These are phyloP conservation scores for Drosophila setosimentum DNA, from an alignment of 2,888 invertebrate species.

Conservation along the genomic window DNA sequence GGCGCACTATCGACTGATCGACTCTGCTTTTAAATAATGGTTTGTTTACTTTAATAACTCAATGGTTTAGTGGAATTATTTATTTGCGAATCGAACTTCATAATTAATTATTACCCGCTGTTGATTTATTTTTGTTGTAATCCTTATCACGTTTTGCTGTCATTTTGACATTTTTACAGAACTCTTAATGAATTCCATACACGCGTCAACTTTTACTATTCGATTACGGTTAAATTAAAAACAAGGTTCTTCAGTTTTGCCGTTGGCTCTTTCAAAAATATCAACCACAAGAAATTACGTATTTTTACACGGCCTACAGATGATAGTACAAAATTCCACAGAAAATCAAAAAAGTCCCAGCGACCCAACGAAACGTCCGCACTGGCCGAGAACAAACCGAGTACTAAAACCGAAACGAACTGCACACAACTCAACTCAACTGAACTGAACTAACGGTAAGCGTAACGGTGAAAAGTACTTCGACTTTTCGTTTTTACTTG, in stretches of 20 bases:
- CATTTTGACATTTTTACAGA: constrained; percentile 83
- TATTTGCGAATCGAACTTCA: not conserved
- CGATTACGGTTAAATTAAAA: constrained; percentile 8
- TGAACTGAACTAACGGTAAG: constrained; percentile 56
- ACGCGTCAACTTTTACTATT: constrained; percentile 24
- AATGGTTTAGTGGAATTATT: not conserved
- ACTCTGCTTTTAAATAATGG: not conserved
- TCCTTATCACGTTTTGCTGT: constrained; percentile 85
- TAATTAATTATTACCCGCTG: constrained; percentile 80
- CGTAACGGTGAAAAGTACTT: constrained; percentile 61
- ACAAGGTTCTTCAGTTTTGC: constrained; percentile 20
- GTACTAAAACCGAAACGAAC: constrained; percentile 51
- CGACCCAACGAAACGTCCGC: constrained; percentile 45
- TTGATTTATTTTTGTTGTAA: constrained; percentile 83
- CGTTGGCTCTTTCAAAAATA: constrained; percentile 37
- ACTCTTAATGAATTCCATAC: constrained; percentile 69
- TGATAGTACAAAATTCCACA: constrained; percentile 1
- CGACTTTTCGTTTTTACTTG: constrained; percentile 68
- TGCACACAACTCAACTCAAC: constrained; percentile 21
- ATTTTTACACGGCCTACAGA: constrained; percentile 34
- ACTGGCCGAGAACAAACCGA: constrained; percentile 62
- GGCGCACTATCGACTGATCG: not conserved
- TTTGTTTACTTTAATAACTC: not conserved
- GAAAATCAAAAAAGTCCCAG: not conserved
- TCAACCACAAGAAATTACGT: constrained; percentile 48